phyloP scores from a whole-genome alignment of 2,888 invertebrate species.

The Horisme vitalbata region DNA sequence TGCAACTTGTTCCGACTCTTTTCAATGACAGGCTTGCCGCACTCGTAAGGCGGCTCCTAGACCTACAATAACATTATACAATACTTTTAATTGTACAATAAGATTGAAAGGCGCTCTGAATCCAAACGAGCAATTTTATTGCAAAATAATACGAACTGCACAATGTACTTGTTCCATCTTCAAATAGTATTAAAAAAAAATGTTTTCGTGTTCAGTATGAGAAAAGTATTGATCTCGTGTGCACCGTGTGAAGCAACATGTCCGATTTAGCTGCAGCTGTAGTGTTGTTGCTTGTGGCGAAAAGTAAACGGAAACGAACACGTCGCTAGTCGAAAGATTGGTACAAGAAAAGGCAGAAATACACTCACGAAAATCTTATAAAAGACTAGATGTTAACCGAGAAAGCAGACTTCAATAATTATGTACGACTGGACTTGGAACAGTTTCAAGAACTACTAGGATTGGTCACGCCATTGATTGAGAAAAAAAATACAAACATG shows the following conservation, averaged over 20 bases:
- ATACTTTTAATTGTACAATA: background rate
- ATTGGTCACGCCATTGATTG: conserved; percentile 2
- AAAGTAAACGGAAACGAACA: background rate
- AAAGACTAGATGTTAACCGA: conserved; percentile 23
- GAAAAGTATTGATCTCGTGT: conserved; percentile 3
- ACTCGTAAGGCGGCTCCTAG: too few species aligned
- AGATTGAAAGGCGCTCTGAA: conserved; percentile 4
- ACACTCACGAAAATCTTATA: conserved; percentile 21
- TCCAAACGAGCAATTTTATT: background rate
- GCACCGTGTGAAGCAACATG: conserved; percentile 1
- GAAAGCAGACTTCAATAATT: conserved; percentile 17
- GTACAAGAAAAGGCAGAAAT: conserved; percentile 18
- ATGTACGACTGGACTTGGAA: conserved; percentile 4
- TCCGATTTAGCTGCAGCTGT: background rate
- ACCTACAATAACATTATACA: too few species aligned
- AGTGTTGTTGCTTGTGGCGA: conserved; percentile 1
- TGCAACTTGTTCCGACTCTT: too few species aligned
- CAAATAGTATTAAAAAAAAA: too few species aligned
- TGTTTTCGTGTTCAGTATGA: background rate
- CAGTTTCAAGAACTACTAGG: conserved; percentile 15
- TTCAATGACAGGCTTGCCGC: too few species aligned
- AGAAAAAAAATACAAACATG: conserved; percentile 6
- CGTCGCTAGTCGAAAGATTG: conserved; percentile 5
- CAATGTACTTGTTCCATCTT: too few species aligned
- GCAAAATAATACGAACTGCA: background rate